A percentile compares a stretch with the other conserved stretches of the same genome.
These are phyloP conservation scores for Microplitis mediator DNA, from an alignment of 1,140 invertebrate species.

Conservation along the genomic window DNA sequence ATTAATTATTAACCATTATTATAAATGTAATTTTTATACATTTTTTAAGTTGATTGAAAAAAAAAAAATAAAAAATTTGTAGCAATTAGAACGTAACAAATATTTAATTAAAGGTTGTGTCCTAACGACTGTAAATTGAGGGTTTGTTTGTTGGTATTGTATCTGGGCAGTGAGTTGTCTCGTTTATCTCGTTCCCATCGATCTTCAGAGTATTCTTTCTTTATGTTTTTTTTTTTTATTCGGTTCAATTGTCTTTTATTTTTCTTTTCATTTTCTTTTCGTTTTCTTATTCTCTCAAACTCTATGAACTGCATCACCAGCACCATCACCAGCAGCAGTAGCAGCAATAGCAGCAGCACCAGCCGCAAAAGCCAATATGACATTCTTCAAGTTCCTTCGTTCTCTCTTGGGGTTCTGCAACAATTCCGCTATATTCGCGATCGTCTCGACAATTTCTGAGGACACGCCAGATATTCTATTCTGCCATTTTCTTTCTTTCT, in stretches of 20 bases:
- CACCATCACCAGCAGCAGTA: too few species aligned
- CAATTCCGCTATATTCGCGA: slow-evolving; percentile 4
- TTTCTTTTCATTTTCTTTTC: neutral
- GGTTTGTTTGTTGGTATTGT: neutral
- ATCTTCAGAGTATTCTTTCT: neutral
- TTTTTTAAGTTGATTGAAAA: too few species aligned
- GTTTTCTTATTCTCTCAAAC: neutral
- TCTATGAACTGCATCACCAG: too few species aligned
- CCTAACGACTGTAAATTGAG: neutral
- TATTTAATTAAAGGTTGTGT: slow-evolving; percentile 3
- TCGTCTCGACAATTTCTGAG: slow-evolving; percentile 12
- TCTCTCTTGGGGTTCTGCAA: neutral
- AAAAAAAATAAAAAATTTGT: neutral
- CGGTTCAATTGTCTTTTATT: neutral
- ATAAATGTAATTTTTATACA: too few species aligned
- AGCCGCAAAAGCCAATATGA: neutral
- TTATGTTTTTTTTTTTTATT: neutral
- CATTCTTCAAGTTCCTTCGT: slow-evolving; percentile 11
- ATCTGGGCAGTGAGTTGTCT: neutral
- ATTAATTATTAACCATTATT: too few species aligned
- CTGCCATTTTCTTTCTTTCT: neutral
- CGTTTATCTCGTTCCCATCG: neutral
- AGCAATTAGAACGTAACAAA: neutral
- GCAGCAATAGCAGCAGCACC: neutral
- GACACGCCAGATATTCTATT: slow-evolving; percentile 5